Percentiles rank a stretch among this genome's conserved stretches.
These are phyloP conservation scores for Epinotia nisella DNA, from an alignment of 2,888 invertebrate genomes.

Conservation along the genomic window DNA sequence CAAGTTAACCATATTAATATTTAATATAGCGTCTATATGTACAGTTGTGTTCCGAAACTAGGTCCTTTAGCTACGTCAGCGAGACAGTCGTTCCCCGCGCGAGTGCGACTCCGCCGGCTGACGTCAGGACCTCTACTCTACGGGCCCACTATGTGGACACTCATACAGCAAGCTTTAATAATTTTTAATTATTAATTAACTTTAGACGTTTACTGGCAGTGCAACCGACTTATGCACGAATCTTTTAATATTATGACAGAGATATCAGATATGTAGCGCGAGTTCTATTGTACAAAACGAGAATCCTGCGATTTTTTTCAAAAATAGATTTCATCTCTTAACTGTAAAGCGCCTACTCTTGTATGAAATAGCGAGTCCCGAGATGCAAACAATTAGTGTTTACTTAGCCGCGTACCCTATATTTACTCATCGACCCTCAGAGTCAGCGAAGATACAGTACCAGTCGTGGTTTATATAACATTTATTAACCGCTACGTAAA, in stretches of 20 bases:
- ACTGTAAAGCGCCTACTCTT: too few relatives aligned
- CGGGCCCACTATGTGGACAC: slow-evolving; percentile 74
- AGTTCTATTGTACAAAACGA: slow-evolving; percentile 67
- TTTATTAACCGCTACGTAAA: slow-evolving; percentile 53
- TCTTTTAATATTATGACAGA: slow-evolving; percentile 54
- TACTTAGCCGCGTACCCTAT: slow-evolving; percentile 55
- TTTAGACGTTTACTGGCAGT: slow-evolving; percentile 76
- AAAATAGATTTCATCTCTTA: slow-evolving; percentile 46
- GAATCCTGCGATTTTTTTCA: slow-evolving; percentile 53
- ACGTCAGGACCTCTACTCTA: slow-evolving; percentile 56
- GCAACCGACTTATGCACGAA: slow-evolving; percentile 72
- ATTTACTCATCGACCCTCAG: slow-evolving; percentile 48
- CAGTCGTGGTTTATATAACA: slow-evolving; percentile 58
- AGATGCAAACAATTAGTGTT: slow-evolving; percentile 45
- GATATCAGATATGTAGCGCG: slow-evolving; percentile 76
- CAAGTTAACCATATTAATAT: slow-evolving; percentile 76
- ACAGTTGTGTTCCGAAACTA: slow-evolving; percentile 69
- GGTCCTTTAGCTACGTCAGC: slow-evolving; percentile 50
- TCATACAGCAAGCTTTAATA: slow-evolving; percentile 65
- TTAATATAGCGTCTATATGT: slow-evolving; percentile 83
- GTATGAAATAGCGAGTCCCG: slow-evolving; percentile 41
- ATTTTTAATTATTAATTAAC: slow-evolving; percentile 52
- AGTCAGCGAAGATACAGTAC: slow-evolving; percentile 53
- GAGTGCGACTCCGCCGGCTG: not conserved
- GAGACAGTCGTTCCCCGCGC: too few relatives aligned